Conservation (phyloP, 2,797 vertebrate genomes). For the Sebastes itinus region DNA sequence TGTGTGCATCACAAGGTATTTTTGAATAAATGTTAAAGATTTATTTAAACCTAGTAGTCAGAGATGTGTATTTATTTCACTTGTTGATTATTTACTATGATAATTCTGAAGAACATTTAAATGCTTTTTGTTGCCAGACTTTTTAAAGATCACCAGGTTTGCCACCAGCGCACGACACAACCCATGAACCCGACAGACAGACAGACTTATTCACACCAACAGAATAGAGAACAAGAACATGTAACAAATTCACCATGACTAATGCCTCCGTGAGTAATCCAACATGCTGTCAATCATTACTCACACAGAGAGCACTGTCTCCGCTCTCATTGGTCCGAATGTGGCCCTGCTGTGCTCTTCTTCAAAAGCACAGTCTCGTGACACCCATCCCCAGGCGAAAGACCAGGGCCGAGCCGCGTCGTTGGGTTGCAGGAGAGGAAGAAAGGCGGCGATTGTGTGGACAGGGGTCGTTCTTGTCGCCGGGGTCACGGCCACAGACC, state of each 20-base stretch:
- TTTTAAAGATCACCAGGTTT: slow-evolving; percentile 23
- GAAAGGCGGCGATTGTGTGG: slow-evolving; percentile 26
- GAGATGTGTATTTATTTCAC: background rate
- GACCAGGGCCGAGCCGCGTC: slow-evolving; percentile 11
- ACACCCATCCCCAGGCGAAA: slow-evolving; percentile 45
- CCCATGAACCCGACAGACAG: slow-evolving; percentile 32
- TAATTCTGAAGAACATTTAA: background rate
- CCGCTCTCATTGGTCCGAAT: slow-evolving; percentile 34
- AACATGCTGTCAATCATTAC: slow-evolving; percentile 79
- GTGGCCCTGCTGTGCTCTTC: slow-evolving; percentile 32
- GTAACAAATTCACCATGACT: slow-evolving; percentile 69
- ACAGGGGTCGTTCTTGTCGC: slow-evolving; percentile 18
- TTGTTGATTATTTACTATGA: background rate
- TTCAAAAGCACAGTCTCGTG: slow-evolving; percentile 64
- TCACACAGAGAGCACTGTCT: slow-evolving; percentile 56
- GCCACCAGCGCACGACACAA: background rate
- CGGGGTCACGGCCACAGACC: slow-evolving; percentile 53
- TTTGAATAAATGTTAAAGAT: background rate
- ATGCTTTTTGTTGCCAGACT: background rate
- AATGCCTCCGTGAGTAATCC: slow-evolving; percentile 68
- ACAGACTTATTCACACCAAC: slow-evolving; percentile 60
- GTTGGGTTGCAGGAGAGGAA: background rate
- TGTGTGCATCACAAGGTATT: background rate
- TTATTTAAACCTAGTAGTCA: background rate
- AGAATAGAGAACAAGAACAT: slow-evolving; percentile 67